Evolutionary conservation across 2,888 invertebrate species (phyloP).

Genomic region (Geotrupes spiniger): DNA sequence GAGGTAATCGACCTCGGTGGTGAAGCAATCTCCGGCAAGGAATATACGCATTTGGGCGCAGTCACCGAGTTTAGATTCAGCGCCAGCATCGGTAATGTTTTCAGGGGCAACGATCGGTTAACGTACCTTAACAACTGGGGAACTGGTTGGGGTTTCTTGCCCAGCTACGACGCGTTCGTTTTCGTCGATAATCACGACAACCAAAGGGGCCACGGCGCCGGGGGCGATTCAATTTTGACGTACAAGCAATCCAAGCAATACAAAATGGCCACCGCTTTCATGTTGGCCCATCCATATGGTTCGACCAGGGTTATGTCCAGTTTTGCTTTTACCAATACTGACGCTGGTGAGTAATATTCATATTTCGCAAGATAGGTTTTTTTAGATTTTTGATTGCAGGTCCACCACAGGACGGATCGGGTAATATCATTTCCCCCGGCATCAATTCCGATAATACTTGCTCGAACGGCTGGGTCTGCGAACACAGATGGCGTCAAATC

Average conservation of each 20-base stretch:
- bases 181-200: conserved; percentile 73
- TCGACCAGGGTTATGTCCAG: conserved; percentile 83
- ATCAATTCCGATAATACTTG: conserved; percentile 66
- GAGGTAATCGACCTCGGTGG: conserved; percentile 68
- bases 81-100: conserved; percentile 55
- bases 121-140: conserved; percentile 66
- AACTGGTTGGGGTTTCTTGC: conserved; percentile 63
- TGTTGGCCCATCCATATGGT: conserved; percentile 83
- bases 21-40: conserved; percentile 47
- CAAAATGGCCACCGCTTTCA: conserved; percentile 79
- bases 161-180: conserved; percentile 42
- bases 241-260: conserved; percentile 66
- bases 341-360: conserved; percentile 41
- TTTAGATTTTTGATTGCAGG: conserved; percentile 52
- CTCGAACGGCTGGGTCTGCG: conserved; percentile 76
- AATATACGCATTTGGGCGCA: conserved; percentile 52
- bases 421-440: conserved; percentile 63
- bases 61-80: conserved; percentile 76
- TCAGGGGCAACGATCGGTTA: conserved; percentile 61
- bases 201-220: conserved; percentile 65
- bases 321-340: conserved; percentile 63
- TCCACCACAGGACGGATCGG: conserved; percentile 65
- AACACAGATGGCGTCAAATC: conserved; percentile 82
- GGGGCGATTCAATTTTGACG: conserved; percentile 61
- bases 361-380: too few species aligned